Evolutionary conservation across 1,140 invertebrate genomes (phyloP).

Genomic region (Cotesia typhae): DNA sequence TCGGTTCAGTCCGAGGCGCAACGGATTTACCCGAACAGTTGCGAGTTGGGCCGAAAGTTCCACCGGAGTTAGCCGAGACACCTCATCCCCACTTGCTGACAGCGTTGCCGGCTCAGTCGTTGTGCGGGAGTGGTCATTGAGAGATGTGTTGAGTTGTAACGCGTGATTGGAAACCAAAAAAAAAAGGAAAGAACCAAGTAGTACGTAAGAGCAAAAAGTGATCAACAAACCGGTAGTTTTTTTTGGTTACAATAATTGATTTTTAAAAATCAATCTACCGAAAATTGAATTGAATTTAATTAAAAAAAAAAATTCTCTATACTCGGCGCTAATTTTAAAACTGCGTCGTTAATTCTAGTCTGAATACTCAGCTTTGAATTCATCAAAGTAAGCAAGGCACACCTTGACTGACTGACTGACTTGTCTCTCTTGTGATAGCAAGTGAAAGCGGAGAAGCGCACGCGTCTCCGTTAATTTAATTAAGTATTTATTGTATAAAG

Average conservation of each 20-base stretch:
- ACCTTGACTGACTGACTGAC: conserved; percentile 24
- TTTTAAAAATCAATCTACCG: background rate
- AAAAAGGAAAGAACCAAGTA: conserved; percentile 35
- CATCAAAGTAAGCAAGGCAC: background rate
- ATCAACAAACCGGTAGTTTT: conserved; percentile 42
- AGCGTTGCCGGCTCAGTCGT: conserved; percentile 63
- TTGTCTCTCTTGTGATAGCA: conserved; percentile 26
- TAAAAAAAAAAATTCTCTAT: background rate
- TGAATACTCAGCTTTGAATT: background rate
- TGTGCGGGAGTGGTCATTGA: conserved; percentile 64
- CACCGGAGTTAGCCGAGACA: conserved; percentile 50
- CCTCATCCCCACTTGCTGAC: conserved; percentile 46
- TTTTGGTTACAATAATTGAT: conserved; percentile 30
- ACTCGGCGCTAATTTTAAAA: conserved; percentile 16
- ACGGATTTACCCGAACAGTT: conserved; percentile 11
- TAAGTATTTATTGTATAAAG: conserved; percentile 61
- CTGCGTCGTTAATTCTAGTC: conserved; percentile 23
- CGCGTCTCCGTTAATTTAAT: conserved; percentile 48
- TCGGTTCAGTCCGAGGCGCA: conserved; percentile 24
- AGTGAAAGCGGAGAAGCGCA: conserved; percentile 29
- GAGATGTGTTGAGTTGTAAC: conserved; percentile 60
- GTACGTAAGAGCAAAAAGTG: conserved; percentile 24
- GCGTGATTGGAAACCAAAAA: conserved; percentile 50
- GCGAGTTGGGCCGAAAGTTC: conserved; percentile 40
- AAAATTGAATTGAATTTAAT: background rate